Evolutionary conservation across 2,113 vertebrate species (phyloP), one percentile per base, ranked within the genome.

Genomic region (Lampris megalopsis): DNA sequence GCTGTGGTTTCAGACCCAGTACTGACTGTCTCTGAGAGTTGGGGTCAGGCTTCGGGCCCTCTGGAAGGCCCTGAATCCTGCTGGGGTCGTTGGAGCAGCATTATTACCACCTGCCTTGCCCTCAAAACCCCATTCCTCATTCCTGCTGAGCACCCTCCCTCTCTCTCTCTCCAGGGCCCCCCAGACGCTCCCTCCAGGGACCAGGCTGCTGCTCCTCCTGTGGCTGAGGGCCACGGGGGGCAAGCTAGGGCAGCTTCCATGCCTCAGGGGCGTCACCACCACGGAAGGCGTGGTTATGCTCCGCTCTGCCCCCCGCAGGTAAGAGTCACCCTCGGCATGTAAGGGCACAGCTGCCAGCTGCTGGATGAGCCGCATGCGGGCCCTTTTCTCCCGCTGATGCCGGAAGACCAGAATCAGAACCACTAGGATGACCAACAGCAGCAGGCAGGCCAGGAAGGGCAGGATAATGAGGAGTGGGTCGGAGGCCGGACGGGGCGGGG

Each of bases 1-100:
- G 6, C 68, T 75, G 43, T 1, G 45, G 56, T 59, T 13, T 94
- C 93, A 97, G 8, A 99, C 96, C 95, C 96, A 97, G 45, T 96
- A 97, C 8, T 97, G 97, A 86, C 61, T 92, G 54, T 54, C 67
- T 82, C 94, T 96, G 48, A 97, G 91, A 6, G 87, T 73, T 1
- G 95, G 94, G 71, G 95, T 93, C 37, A 90, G 90, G 89, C 77
- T 86, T 36, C 24, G 63, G 1, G 87, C 73, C 62, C 56, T 83
- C 41, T 80, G 41, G 6, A 73, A 48, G 11, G 58, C 75, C 63
- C 71, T 82, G 48, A 70, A 68, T 40, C 71, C 82, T 67, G 71
- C 38, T 49, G 65, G 3, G 38, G 61, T 43, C 45, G 37, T 47
- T 41, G 73, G 68, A n/a, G 42, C 37, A 0, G 40, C 48, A 47